These are phyloP conservation scores for Jordanella pulchra DNA, from an alignment of 2,797 vertebrate genomes.

Conservation along the genomic window DNA sequence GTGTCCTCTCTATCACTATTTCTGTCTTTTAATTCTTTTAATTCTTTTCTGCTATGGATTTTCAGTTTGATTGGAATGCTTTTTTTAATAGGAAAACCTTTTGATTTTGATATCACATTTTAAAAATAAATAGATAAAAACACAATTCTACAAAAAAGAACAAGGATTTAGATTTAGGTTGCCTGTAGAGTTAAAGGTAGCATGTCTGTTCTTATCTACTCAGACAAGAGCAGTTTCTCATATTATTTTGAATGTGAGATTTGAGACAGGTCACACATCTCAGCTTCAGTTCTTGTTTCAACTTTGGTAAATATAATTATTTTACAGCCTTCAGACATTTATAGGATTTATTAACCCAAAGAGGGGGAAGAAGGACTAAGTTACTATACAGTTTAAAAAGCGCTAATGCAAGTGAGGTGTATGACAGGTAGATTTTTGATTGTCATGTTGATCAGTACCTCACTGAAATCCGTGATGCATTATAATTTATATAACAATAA, in stretches of 20 bases:
- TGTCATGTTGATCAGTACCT: conserved; percentile 4
- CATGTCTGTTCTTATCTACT: conserved; percentile 15
- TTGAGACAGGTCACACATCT: not conserved
- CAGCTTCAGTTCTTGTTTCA: not conserved
- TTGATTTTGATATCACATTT: conserved; percentile 55
- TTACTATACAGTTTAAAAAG: not conserved
- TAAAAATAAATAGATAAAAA: conserved; percentile 53
- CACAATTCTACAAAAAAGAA: conserved; percentile 35
- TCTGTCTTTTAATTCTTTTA: not conserved
- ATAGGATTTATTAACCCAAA: not conserved
- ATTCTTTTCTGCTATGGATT: conserved; percentile 15
- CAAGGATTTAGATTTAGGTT: conserved; percentile 22
- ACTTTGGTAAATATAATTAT: conserved; percentile 1
- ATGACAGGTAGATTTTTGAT: conserved; percentile 2
- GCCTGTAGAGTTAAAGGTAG: conserved; percentile 25
- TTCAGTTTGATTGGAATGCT: conserved; percentile 29
- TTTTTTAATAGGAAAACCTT: conserved; percentile 26
- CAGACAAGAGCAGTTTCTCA: not conserved
- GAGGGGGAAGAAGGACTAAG: not conserved
- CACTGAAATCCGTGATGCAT: not conserved
- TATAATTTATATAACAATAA: not conserved
- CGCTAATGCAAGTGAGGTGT: not conserved
- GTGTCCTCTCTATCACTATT: not conserved
- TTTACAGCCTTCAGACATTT: not conserved
- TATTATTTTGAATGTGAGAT: conserved; percentile 7